phyloP scores from a whole-genome alignment of 2,888 invertebrate genomes.

The Aproaerema taeniolella region DNA sequence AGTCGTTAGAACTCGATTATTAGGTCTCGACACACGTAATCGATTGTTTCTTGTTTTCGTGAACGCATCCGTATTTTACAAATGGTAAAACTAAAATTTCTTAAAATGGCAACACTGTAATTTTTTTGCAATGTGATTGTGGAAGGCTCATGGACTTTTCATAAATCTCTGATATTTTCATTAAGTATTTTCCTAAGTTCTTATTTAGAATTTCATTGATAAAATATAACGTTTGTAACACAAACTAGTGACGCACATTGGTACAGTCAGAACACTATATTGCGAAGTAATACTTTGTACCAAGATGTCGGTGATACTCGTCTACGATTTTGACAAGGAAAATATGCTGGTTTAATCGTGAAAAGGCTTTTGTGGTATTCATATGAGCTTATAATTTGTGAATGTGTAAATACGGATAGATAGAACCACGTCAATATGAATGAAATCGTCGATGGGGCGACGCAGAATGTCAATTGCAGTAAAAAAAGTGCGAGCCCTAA shows the following conservation, averaged over 20 bases:
- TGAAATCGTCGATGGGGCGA: constrained; percentile 58
- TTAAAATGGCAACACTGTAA: constrained; percentile 30
- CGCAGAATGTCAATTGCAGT: constrained; percentile 62
- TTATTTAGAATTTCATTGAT: constrained; percentile 35
- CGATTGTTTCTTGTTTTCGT: too few species aligned
- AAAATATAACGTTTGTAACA: constrained; percentile 32
- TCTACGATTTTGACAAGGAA: constrained; percentile 67
- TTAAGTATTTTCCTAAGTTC: constrained; percentile 47
- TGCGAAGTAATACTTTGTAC: constrained; percentile 46
- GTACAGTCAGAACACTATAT: constrained; percentile 34
- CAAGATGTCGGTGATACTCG: constrained; percentile 74
- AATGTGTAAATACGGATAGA: constrained; percentile 67
- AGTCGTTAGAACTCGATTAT: too few species aligned
- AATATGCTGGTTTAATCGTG: constrained; percentile 55
- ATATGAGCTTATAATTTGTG: constrained; percentile 54
- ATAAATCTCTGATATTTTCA: constrained; percentile 46
- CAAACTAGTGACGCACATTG: constrained; percentile 30
- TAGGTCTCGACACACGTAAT: too few species aligned
- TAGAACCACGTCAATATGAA: constrained; percentile 62
- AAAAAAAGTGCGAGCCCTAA: constrained; percentile 56
- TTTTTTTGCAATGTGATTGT: constrained; percentile 71
- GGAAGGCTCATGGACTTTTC: constrained; percentile 44
- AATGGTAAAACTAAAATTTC: constrained; percentile 9
- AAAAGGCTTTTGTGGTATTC: constrained; percentile 44
- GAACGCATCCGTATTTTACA: constrained; percentile 12